These are phyloP conservation scores for Ophraella communa DNA, from an alignment of 2,888 invertebrate genomes.

Conservation along the genomic window DNA sequence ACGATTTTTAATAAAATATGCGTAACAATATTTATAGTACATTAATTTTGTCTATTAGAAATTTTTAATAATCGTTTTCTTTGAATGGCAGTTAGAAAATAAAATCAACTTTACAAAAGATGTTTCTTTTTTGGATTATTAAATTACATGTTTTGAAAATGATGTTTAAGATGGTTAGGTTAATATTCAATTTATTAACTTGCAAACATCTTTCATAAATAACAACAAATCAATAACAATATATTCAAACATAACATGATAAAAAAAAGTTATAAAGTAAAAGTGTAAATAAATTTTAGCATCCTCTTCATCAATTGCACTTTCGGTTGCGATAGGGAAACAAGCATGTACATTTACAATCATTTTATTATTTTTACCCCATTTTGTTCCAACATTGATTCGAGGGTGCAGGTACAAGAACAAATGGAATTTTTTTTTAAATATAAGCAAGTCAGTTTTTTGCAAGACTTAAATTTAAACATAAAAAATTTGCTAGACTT, in stretches of 20 bases:
- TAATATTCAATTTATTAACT: background rate
- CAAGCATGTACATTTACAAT: background rate
- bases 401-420: background rate
- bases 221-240: background rate
- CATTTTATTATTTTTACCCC: background rate
- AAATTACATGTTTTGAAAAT: no score
- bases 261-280: no score
- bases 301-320: background rate
- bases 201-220: background rate
- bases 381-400: background rate
- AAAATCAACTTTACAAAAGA: conserved; percentile 1
- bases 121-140: background rate
- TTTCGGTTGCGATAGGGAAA: background rate
- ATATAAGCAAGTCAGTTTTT: background rate
- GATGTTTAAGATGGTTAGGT: no score
- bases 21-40: conserved; percentile 12
- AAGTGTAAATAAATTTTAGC: background rate
- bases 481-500: conserved; percentile 1
- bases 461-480: background rate
- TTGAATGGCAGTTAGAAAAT: background rate
- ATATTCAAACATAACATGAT: conserved; percentile 7
- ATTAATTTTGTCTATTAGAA: conserved; percentile 16
- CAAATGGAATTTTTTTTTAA: background rate
- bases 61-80: conserved; percentile 15
- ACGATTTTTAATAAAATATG: conserved; percentile 20